phyloP scores from a whole-genome alignment of 2,113 vertebrate species.

The Sterrhoptilus dennistouni region DNA sequence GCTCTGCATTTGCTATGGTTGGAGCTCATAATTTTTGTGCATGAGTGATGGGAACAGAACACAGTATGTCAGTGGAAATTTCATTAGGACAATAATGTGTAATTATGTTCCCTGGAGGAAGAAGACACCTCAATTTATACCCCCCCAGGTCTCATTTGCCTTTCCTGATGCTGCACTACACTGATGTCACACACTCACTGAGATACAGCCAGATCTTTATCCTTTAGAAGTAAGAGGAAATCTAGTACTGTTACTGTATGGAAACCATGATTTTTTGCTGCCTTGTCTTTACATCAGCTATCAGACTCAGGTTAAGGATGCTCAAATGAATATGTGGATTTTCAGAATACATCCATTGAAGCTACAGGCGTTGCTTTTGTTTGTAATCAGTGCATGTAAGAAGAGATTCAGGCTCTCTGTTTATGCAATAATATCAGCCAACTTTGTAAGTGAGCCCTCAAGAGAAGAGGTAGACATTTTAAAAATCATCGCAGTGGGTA shows the following conservation, averaged over 20 bases:
- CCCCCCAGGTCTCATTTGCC: not conserved
- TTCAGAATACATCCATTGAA: not conserved
- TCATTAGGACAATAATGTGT: not conserved
- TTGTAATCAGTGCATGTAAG: not conserved
- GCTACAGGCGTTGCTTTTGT: not conserved
- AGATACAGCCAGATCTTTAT: not conserved
- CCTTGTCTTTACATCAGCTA: not conserved
- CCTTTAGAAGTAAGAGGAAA: not conserved
- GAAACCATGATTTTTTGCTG: not conserved
- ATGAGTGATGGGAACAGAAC: not conserved
- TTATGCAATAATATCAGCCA: not conserved
- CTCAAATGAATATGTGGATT: not conserved
- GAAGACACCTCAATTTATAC: not conserved
- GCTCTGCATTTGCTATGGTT: not conserved
- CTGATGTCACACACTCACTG: not conserved
- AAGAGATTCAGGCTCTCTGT: not conserved
- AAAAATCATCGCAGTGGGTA: not conserved
- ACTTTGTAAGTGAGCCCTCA: not conserved
- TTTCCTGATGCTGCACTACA: not conserved
- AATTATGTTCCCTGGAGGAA: not conserved
- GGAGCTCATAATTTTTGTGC: not conserved
- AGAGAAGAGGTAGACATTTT: not conserved
- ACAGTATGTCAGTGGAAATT: not conserved
- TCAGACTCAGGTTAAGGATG: not conserved
- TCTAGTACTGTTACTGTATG: not conserved